Percentiles rank a stretch among this genome's conserved stretches.
Evolutionary conservation across 1,140 invertebrate genomes (phyloP).

Genomic region (Drosophila obscura): DNA sequence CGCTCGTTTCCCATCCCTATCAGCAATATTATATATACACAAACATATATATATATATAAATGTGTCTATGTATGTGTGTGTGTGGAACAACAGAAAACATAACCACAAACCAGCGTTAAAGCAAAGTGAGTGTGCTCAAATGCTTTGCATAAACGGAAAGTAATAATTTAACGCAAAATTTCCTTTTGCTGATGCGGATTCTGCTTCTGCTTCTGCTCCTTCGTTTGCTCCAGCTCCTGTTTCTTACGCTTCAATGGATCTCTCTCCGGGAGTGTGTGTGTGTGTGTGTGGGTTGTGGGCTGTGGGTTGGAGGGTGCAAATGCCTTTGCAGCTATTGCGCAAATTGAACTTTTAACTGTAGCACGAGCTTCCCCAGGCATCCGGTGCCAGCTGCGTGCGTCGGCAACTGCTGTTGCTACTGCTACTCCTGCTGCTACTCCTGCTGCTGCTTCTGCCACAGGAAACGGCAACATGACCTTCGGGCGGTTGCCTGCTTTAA

Average conservation of each 20-base stretch:
- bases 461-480: conserved; percentile 78
- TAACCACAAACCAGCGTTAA: conserved; percentile 53
- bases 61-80: conserved; percentile 21
- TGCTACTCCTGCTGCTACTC: conserved; percentile 15
- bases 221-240: conserved; percentile 56
- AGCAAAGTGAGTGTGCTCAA: conserved; percentile 74
- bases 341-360: conserved; percentile 82
- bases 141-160: conserved; percentile 83
- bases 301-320: conserved; percentile 51
- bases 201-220: conserved; percentile 27
- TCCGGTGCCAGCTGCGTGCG: conserved; percentile 73
- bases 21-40: conserved; percentile 3
- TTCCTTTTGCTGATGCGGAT: conserved; percentile 71
- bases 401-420: conserved; percentile 47
- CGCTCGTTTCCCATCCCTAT: conserved; percentile 3
- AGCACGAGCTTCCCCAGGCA: conserved; percentile 74
- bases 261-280: conserved; percentile 21
- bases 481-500: conserved; percentile 66
- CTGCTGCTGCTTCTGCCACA: conserved; percentile 30
- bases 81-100: conserved; percentile 55
- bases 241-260: conserved; percentile 78
- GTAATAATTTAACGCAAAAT: conserved; percentile 83
- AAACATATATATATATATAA: neutral
- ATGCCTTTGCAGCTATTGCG: conserved; percentile 66
- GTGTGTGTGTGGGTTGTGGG: conserved; percentile 29